Evolutionary conservation across 2,797 vertebrate species (phyloP), one percentile per base, ranked within the genome.

Genomic region (Moxostoma hubbsi): DNA sequence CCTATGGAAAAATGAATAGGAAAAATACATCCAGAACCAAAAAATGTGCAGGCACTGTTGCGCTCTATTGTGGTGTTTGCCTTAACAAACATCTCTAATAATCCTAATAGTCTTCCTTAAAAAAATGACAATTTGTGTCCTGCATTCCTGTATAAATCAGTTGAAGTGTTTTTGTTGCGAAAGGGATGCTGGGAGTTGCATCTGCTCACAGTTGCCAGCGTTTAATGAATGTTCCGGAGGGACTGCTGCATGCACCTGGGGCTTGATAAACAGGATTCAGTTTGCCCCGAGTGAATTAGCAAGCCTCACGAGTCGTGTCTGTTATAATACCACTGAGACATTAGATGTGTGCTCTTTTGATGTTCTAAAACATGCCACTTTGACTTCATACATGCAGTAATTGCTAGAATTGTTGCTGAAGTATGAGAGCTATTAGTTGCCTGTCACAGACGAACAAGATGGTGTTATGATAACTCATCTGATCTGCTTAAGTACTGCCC

Each of bases 151-250:
- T 24, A 24, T 24, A 80, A 9, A 58, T 49, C 63, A 57, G 0
- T 36, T n/a, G 49, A 73, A 67, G 0, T 7, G 13, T 15, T 9
- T 7, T 15, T 66, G 61, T 61, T 47, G n/a, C 18, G 72, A 16
- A 45, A 54, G 15, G 45, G 58, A 36, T 71, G 65, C 63, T 72
- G 66, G 70, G 70, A 82, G 75, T 68, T 58, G 67, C 73, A 49
- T 72, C 45, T 61, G 69, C 63, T 62, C 1, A 16, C 13, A 24
- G 11, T 7, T 67, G 73, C 77, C 9, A 11, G 54, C 61, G 57
- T 75, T 81, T 83, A 83, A 85, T 85, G 54, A 81, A 69, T 63
- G 15, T 45, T 54, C 84, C 71, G 0, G 45, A 36, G 67, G 15
- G 9, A 36, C 12, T 13, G 9, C 61, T 80, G 72, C 58, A 55